Base-by-base conservation (phyloP, 2,888 invertebrate species). In the Drosophila flavopinicola region DNA sequence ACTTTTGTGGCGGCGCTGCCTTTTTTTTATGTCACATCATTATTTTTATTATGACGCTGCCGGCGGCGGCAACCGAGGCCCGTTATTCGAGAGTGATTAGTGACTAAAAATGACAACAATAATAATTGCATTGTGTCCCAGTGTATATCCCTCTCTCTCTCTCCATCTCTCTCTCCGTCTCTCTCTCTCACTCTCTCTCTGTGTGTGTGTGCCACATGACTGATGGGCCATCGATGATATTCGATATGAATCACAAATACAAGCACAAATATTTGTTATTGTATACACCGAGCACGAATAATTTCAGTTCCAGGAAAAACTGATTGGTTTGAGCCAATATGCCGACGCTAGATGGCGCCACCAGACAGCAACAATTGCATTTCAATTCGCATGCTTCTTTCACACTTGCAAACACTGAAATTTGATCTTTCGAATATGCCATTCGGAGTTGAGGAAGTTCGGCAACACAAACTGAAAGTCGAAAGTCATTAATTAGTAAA, bases 41-140 rank as follows among this genome's bases (percentile, higher is more conserved):
- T 80, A 80, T 86, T 80, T 80, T 83, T 85, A 79, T 85, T 85
- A 80, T 79, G 80, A 68, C 74, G 70, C 86, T 67, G 83, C 72
- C 77, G 56, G 63, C 64, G 59, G 33, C 64, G 58, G 42, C 53
- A 25, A 17, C 44, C 48, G 23, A 64, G 65, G 59, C 70, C 74
- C 64, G 84, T 71, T 86, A 84, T 83, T 75, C 52, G 84, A 85
- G 84, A 85, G 80, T 80, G 80, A 80, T 80, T 80, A 80, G 80
- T 80, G 80, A 68, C 80, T 61, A 64, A 68, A 68, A 84, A 60
- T 68, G 86, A 76, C 74, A 68, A 71, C 67, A 74, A 70, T 66
- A 68, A 60, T 68, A 83, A 73, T 63, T 75, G 66, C 70, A 59
- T 59, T 66, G 71, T 64, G n/a, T 67, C 30, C 7, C 10, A 48